A percentile compares a stretch with the other conserved stretches of the same genome.
Evolutionary conservation across 1,140 invertebrate species (phyloP).

Genomic region (Tetramorium alpestre): DNA sequence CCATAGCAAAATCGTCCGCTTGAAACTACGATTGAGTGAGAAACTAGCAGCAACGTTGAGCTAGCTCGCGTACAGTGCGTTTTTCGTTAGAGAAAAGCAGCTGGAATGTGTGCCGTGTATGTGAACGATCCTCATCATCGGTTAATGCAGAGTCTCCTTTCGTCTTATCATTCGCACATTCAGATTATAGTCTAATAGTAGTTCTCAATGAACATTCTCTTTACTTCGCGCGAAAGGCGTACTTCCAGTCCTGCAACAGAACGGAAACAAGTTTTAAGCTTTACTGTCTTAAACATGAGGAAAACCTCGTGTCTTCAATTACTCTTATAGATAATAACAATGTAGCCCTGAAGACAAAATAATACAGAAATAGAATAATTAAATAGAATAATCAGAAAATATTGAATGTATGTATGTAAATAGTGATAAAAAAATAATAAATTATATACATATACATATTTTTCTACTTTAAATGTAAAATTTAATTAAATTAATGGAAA

Average conservation of each 20-base stretch:
- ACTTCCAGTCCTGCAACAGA: slow-evolving; percentile 58
- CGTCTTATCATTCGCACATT: slow-evolving; percentile 28
- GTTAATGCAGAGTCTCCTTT: not conserved
- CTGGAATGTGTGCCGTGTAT: slow-evolving; percentile 39
- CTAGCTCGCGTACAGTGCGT: slow-evolving; percentile 14
- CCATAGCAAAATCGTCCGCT: not conserved
- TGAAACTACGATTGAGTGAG: slow-evolving; percentile 12
- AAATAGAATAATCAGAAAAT: not conserved
- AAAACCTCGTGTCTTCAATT: slow-evolving; percentile 31
- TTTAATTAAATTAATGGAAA: not conserved
- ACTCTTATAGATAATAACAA: not conserved
- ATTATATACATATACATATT: not conserved
- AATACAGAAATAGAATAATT: slow-evolving; percentile 21
- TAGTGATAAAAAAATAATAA: not conserved
- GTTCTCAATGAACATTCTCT: not conserved
- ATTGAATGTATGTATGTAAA: not conserved
- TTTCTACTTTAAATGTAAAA: not conserved
- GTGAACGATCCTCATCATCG: slow-evolving; percentile 19
- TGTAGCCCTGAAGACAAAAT: not conserved
- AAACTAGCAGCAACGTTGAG: slow-evolving; percentile 36
- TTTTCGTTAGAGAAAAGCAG: slow-evolving; percentile 39
- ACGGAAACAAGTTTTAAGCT: not conserved
- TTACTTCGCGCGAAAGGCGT: slow-evolving; percentile 55
- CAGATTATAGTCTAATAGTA: slow-evolving; percentile 24
- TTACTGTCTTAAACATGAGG: not conserved